Evolutionary conservation across 2,113 vertebrate genomes (phyloP).

Genomic region (Marmota monax): DNA sequence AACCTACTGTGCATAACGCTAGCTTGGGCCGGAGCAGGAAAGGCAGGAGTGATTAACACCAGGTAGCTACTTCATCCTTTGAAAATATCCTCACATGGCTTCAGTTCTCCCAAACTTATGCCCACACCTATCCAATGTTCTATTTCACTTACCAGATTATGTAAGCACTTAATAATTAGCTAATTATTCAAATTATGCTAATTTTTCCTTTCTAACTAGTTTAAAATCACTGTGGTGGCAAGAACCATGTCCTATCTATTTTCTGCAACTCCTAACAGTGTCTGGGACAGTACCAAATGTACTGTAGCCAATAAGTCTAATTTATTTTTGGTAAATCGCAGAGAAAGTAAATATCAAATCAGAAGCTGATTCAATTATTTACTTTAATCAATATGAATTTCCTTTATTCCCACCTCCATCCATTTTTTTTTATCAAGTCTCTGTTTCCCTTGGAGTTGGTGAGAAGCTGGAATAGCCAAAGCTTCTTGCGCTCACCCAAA

Average conservation of each 20-base stretch:
- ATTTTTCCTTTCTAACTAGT: neutral
- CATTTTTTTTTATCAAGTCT: neutral
- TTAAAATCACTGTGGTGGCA: neutral
- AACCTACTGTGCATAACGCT: neutral
- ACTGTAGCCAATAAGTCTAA: neutral
- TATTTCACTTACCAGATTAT: neutral
- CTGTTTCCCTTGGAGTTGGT: neutral
- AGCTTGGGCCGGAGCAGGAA: too few relatives aligned
- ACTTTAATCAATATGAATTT: neutral
- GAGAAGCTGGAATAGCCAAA: neutral
- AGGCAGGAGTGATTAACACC: neutral
- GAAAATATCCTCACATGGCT: neutral
- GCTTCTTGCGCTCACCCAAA: neutral
- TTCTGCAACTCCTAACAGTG: neutral
- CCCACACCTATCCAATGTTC: neutral
- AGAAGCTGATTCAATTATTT: neutral
- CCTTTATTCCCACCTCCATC: neutral
- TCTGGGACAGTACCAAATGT: neutral
- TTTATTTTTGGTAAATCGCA: slow-evolving; percentile 23
- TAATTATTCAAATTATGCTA: neutral
- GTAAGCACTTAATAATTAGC: neutral
- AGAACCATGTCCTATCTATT: neutral
- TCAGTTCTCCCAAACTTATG: neutral
- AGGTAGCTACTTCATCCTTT: neutral
- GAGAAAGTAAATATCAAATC: neutral